Evolutionary conservation across 1,140 invertebrate species (phyloP), one percentile per base, ranked within the genome.

Genomic region (Acromyrmex charruanus): DNA sequence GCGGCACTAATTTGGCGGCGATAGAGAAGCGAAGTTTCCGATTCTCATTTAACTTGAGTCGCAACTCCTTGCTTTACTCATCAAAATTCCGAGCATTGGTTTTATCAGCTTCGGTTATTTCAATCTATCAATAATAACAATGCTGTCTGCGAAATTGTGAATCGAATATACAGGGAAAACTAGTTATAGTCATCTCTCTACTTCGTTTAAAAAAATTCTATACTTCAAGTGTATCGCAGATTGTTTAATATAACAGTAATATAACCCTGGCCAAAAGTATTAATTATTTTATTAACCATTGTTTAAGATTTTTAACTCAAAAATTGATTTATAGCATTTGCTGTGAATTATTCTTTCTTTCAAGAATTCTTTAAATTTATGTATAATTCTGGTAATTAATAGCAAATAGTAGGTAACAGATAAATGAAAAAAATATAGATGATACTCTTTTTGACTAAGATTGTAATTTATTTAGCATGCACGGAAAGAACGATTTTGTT

Each of bases 1-100:
- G 86, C 86, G 77, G 75, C 80, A 82, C 87, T 92, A 90, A 92
- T 92, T 84, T 88, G 63, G 49, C 49, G 63, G 59, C 87, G 89
- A 90, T 90, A 87, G 44, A 80, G 25, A 66, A 66, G 10, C 66
- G 55, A 77, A 79, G 59, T 88, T 88, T 88, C 74, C 55, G 35
- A 72, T 77, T 66, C 51, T 74, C 55, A 63, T 77, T 55, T 49
- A 61, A 75, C 69, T 84, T 31, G 25, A 69, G 9, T 72, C 39
- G 25, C 25, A 81, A 72, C 49, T 74, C 39, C 39, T 49, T 14
- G 55, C 39, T 9, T 65, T 21, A 12, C 21, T 35, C 39, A 55
- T 28, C 35, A 68, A 82, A 87, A 87, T 82, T 59, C 55, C 51
- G 28, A n/a, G 25, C 74, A 39, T 53, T 51, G 25, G n/a, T 86